Evolutionary conservation across 2,888 invertebrate genomes (phyloP).

Genomic region (Cantharis lateralis): DNA sequence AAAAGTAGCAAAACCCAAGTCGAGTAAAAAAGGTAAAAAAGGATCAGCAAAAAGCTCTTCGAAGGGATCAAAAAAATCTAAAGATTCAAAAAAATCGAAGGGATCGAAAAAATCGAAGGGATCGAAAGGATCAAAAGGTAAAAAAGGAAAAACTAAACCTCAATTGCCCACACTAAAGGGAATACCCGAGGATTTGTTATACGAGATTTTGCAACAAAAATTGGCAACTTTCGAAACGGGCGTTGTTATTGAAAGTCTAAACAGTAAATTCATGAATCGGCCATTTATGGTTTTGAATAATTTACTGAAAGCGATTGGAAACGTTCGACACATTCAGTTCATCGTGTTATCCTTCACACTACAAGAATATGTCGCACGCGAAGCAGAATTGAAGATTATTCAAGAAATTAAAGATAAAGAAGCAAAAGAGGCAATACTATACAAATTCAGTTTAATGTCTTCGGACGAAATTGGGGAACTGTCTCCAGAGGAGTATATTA

Average conservation of each 20-base stretch:
- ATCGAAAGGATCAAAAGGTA: slow-evolving; percentile 25
- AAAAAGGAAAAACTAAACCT: slow-evolving; percentile 11
- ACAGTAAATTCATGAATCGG: slow-evolving; percentile 45
- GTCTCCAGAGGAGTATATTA: slow-evolving; percentile 27
- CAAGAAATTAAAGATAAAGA: slow-evolving; percentile 35
- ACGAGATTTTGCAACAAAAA: slow-evolving; percentile 39
- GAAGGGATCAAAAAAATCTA: slow-evolving; percentile 2
- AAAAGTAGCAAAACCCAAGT: slow-evolving; percentile 29
- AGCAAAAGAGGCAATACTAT: slow-evolving; percentile 27
- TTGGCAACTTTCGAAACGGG: slow-evolving; percentile 36
- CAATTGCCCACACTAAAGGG: slow-evolving; percentile 40
- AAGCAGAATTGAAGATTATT: slow-evolving; percentile 8
- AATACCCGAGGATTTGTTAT: slow-evolving; percentile 39
- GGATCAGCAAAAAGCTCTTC: slow-evolving; percentile 1
- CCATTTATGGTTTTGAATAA: slow-evolving; percentile 40
- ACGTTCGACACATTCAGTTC: slow-evolving; percentile 45
- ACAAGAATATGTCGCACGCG: background rate
- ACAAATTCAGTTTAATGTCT: slow-evolving; percentile 36
- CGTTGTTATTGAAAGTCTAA: slow-evolving; percentile 48
- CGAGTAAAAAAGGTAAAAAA: slow-evolving; percentile 21
- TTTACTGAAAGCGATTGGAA: slow-evolving; percentile 44
- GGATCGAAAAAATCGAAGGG: slow-evolving; percentile 5
- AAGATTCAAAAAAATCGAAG: no score
- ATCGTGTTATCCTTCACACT: slow-evolving; percentile 38
- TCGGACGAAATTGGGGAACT: slow-evolving; percentile 36